phyloP scores from a whole-genome alignment of 2,113 vertebrate species.

The Nothobranchius kuhntae region DNA sequence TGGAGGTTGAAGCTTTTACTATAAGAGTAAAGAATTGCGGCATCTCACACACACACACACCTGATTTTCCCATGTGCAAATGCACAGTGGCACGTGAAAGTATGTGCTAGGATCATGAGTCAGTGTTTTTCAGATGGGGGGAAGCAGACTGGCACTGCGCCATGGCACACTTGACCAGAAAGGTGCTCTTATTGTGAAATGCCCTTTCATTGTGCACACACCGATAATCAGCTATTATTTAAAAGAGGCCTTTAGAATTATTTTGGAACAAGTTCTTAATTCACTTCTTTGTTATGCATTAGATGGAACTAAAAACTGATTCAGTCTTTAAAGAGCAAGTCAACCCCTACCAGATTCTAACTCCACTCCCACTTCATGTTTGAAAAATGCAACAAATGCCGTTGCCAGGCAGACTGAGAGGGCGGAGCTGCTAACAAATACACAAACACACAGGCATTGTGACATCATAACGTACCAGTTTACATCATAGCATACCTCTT shows the following conservation, averaged over 20 bases:
- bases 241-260: conserved; percentile 17
- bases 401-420: too few species aligned
- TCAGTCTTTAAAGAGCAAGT: too few species aligned
- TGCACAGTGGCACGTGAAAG: conserved; percentile 13
- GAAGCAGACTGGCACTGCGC: not conserved
- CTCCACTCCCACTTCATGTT: too few species aligned
- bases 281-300: too few species aligned
- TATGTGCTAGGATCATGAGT: conserved; percentile 12
- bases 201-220: conserved; percentile 34
- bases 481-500: too few species aligned
- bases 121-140: conserved; percentile 11
- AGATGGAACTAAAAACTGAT: too few species aligned
- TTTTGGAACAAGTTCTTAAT: conserved; percentile 1
- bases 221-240: conserved; percentile 28
- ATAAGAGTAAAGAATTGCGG: not conserved
- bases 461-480: too few species aligned
- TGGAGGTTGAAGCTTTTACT: conserved; percentile 5
- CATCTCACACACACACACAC: not conserved
- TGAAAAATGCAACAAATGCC: too few species aligned
- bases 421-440: too few species aligned
- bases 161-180: conserved; percentile 31
- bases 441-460: too few species aligned
- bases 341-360: too few species aligned
- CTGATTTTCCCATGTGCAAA: conserved; percentile 3
- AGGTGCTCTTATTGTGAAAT: conserved; percentile 38